phyloP scores from a whole-genome alignment of 2,888 invertebrate species.

The Molanna angustata region DNA sequence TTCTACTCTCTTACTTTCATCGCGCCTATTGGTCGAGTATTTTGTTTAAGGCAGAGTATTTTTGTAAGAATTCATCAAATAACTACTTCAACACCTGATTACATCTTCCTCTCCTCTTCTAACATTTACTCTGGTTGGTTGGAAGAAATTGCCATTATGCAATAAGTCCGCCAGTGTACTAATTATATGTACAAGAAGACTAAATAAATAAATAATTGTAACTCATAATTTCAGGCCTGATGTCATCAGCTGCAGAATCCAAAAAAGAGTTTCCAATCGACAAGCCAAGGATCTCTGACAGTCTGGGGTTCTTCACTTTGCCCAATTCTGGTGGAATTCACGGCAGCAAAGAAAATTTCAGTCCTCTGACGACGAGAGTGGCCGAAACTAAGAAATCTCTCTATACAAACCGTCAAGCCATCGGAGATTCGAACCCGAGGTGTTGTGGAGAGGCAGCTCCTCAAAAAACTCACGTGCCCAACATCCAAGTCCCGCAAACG shows the following conservation, averaged over 20 bases:
- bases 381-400: neutral
- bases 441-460: constrained; percentile 1
- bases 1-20: too few relatives aligned
- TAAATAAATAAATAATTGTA: neutral
- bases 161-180: too few relatives aligned
- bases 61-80: neutral
- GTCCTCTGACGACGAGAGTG: too few relatives aligned
- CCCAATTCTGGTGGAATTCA: constrained; percentile 19
- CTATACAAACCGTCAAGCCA: neutral
- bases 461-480: neutral
- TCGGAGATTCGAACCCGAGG: neutral
- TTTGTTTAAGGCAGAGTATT: too few relatives aligned
- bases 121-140: too few relatives aligned
- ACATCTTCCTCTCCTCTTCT: too few relatives aligned
- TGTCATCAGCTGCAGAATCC: constrained; percentile 9
- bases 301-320: constrained; percentile 24
- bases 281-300: neutral
- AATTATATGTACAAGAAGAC: too few relatives aligned
- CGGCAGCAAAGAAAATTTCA: neutral
- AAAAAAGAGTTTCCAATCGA: constrained; percentile 11
- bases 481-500: neutral
- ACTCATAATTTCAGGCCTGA: constrained; percentile 6
- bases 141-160: too few relatives aligned
- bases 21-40: too few relatives aligned
- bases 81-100: neutral